Conservation (phyloP, 2,113 vertebrate genomes). For the Onychostoma macrolepis region DNA sequence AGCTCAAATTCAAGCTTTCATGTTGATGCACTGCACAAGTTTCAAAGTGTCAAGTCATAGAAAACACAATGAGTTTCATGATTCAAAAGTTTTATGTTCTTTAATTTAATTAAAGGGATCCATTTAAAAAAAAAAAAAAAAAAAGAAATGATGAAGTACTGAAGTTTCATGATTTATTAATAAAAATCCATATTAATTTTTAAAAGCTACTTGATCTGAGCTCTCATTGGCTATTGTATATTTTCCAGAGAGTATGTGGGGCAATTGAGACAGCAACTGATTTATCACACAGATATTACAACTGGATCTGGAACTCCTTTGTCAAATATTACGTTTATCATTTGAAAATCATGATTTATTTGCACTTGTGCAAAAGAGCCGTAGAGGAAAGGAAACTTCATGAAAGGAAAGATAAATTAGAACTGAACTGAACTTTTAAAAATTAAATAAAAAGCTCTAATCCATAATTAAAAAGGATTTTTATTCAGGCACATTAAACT, state of each 20-base stretch:
- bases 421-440: not conserved
- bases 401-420: not conserved
- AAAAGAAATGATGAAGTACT: not conserved
- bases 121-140: too few relatives aligned
- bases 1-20: not conserved
- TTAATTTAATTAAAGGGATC: not conserved
- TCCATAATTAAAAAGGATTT: not conserved
- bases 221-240: not conserved
- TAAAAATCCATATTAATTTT: not conserved
- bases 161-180: not conserved
- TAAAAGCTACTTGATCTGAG: not conserved
- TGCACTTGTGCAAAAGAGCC: not conserved
- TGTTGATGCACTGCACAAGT: not conserved
- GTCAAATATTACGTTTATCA: not conserved
- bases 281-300: not conserved
- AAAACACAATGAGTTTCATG: not conserved
- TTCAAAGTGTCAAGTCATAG: not conserved
- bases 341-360: not conserved
- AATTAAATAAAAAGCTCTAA: constrained; percentile 2
- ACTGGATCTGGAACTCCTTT: not conserved
- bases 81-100: not conserved
- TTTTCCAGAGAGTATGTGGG: not conserved
- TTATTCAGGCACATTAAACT: not conserved
- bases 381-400: not conserved
- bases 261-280: not conserved